Evolutionary conservation across 2,797 vertebrate species (phyloP).

Genomic region (Botia almorhae): DNA sequence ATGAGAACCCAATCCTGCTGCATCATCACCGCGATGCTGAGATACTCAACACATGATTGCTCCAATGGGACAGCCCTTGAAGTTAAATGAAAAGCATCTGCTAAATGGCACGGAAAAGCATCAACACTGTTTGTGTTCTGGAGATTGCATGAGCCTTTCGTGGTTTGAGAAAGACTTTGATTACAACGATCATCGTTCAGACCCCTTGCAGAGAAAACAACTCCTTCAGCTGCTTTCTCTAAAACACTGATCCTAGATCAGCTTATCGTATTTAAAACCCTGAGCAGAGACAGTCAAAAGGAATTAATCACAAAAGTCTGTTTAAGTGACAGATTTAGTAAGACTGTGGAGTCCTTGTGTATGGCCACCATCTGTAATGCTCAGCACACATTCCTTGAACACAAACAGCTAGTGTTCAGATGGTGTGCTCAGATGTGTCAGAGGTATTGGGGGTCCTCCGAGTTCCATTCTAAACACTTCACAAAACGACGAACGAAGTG

Average conservation of each 20-base stretch:
- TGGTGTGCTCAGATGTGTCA: too few relatives aligned
- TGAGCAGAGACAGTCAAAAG: neutral
- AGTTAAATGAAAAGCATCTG: conserved; percentile 14
- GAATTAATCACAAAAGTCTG: neutral
- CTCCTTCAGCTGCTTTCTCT: neutral
- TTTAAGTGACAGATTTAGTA: conserved; percentile 30
- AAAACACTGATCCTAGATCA: conserved; percentile 17
- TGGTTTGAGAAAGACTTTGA: conserved; percentile 12
- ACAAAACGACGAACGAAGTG: too few relatives aligned
- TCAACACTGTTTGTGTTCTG: neutral
- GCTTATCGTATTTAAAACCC: neutral
- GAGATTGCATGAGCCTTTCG: neutral
- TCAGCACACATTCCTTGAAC: conserved; percentile 31
- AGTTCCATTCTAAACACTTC: neutral
- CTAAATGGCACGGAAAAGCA: neutral
- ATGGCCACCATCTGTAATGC: conserved; percentile 69
- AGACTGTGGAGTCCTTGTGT: conserved; percentile 72
- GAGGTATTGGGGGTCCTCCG: neutral
- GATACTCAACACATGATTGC: neutral
- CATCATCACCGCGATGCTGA: neutral
- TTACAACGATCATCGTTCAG: conserved; percentile 8
- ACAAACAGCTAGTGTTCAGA: neutral
- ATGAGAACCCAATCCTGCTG: neutral
- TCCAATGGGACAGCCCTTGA: neutral
- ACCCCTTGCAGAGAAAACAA: conserved; percentile 5